Percentiles rank a stretch among this genome's conserved stretches.
phyloP scores from a whole-genome alignment of 1,140 invertebrate species.

The Eubasilissa regina region DNA sequence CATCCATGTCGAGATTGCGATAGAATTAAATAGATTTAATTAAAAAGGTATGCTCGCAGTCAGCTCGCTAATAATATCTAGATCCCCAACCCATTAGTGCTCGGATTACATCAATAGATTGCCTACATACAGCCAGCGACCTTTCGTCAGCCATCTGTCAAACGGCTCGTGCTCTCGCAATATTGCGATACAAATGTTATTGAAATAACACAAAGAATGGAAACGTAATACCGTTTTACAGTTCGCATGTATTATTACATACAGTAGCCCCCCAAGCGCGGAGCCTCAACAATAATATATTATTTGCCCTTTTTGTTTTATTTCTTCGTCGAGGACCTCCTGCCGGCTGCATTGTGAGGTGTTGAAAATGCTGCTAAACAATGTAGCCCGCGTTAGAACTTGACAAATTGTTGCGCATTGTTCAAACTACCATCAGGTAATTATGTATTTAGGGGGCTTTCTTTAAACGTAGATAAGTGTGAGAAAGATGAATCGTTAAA shows the following conservation, averaged over 20 bases:
- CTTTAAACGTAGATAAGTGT: no score
- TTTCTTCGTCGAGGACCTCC: slow-evolving; percentile 14
- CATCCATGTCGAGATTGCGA: no score
- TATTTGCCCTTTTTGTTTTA: slow-evolving; percentile 33
- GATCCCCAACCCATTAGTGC: background rate
- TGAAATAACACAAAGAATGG: slow-evolving; percentile 2
- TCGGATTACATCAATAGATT: slow-evolving; percentile 33
- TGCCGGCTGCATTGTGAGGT: slow-evolving; percentile 16
- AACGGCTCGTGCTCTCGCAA: slow-evolving; percentile 5
- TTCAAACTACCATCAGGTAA: slow-evolving; percentile 3
- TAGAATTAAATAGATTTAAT: no score
- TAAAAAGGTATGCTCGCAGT: background rate
- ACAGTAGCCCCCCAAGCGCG: slow-evolving; percentile 5
- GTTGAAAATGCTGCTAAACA: slow-evolving; percentile 20
- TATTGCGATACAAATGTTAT: slow-evolving; percentile 33
- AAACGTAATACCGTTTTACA: slow-evolving; percentile 32
- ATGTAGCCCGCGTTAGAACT: slow-evolving; percentile 15
- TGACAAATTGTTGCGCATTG: slow-evolving; percentile 21
- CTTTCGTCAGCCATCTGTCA: slow-evolving; percentile 31
- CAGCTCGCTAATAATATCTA: background rate
- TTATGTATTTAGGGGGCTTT: background rate
- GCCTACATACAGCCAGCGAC: background rate
- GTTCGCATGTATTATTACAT: slow-evolving; percentile 2
- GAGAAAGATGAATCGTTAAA: slow-evolving; percentile 4
- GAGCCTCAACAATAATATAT: slow-evolving; percentile 28